Percentiles rank a stretch among this genome's conserved stretches.
Conservation (phyloP, 2,113 vertebrate genomes). For the Pleuronectes platessa region DNA sequence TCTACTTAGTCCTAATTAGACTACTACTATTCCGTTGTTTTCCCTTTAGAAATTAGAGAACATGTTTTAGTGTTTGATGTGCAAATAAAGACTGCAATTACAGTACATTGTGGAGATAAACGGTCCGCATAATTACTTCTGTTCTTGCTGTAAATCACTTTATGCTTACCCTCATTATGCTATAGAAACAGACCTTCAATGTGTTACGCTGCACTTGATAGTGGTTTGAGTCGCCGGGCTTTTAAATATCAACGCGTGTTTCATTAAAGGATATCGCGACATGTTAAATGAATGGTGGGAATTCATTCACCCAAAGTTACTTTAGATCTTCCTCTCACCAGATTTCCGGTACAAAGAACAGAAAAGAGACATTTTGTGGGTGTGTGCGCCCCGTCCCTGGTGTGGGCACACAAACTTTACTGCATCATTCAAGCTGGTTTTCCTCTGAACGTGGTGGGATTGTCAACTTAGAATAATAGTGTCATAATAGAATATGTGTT, state of each 20-base stretch:
- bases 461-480: constrained; percentile 62
- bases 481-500: constrained; percentile 46
- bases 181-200: constrained; percentile 29
- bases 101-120: constrained; percentile 53
- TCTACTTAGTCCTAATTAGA: constrained; percentile 38
- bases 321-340: not conserved
- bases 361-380: not conserved
- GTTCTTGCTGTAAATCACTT: constrained; percentile 43
- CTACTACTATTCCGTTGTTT: constrained; percentile 16
- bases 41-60: constrained; percentile 5
- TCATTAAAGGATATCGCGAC: not conserved
- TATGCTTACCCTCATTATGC: constrained; percentile 47
- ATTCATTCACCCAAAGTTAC: not conserved
- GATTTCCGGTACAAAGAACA: not conserved
- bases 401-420: constrained; percentile 8
- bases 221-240: constrained; percentile 33
- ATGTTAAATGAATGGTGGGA: not conserved
- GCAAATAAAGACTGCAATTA: constrained; percentile 65
- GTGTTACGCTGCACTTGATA: constrained; percentile 16
- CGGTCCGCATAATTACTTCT: constrained; percentile 46
- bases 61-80: constrained; percentile 57
- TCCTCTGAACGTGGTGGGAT: constrained; percentile 34
- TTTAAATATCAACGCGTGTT: constrained; percentile 38
- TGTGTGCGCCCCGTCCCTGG: constrained; percentile 1
- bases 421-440: constrained; percentile 53